Evolutionary conservation across 2,113 vertebrate genomes (phyloP).

Genomic region (Malurus cyaneus): DNA sequence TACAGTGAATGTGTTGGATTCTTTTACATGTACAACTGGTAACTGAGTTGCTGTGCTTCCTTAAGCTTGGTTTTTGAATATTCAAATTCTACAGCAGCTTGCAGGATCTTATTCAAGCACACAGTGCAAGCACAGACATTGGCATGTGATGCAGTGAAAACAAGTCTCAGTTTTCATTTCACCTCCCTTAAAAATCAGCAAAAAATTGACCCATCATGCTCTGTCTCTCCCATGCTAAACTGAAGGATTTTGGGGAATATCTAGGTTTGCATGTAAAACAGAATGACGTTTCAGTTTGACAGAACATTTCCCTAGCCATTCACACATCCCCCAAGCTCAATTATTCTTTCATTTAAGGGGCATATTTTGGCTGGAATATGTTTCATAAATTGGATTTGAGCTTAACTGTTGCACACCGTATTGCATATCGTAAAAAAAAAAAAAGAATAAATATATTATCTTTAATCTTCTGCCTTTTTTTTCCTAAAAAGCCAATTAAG

Average conservation of each 20-base stretch:
- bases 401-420: neutral
- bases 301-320: neutral
- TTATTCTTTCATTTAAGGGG: neutral
- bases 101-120: neutral
- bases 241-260: neutral
- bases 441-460: neutral
- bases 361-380: neutral
- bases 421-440: neutral
- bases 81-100: neutral
- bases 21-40: neutral
- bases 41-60: neutral
- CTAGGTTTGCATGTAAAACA: neutral
- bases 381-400: neutral
- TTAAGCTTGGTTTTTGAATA: neutral
- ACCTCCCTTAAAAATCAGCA: neutral
- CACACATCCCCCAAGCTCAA: neutral
- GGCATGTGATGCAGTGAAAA: neutral
- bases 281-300: neutral
- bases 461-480: neutral
- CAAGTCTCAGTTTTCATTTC: slow-evolving; percentile 11
- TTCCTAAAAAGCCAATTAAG: neutral
- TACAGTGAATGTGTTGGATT: neutral
- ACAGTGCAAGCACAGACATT: neutral
- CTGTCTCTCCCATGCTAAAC: neutral
- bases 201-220: neutral